A percentile compares a stretch with the other conserved stretches of the same genome.
phyloP scores from a whole-genome alignment of 1,140 invertebrate genomes.

The Drosophila orosa region DNA sequence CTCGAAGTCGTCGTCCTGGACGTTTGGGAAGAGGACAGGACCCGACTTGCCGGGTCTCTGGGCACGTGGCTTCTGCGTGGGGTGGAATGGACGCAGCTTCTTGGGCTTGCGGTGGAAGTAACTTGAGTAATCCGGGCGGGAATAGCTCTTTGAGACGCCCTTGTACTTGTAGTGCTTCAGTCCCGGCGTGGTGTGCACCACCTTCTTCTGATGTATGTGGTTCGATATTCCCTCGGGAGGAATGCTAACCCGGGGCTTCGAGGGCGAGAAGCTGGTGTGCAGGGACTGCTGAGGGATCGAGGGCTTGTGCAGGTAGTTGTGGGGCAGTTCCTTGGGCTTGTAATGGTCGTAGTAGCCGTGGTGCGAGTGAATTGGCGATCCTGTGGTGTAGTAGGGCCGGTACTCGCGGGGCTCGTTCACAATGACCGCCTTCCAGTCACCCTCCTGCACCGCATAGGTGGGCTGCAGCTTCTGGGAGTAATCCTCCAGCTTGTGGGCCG shows the following conservation, averaged over 20 bases:
- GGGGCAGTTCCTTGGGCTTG: constrained; percentile 66
- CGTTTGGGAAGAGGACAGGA: constrained; percentile 65
- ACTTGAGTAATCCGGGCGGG: constrained; percentile 71
- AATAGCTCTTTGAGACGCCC: constrained; percentile 53
- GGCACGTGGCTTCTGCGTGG: constrained; percentile 17
- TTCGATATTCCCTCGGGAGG: constrained; percentile 60
- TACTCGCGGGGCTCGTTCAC: constrained; percentile 72
- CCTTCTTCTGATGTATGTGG: constrained; percentile 72
- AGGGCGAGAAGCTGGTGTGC: constrained; percentile 61
- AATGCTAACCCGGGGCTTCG: constrained; percentile 48
- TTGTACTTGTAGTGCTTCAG: constrained; percentile 82
- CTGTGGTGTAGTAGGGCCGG: constrained; percentile 57
- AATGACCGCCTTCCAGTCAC: constrained; percentile 78
- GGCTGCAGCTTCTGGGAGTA: constrained; percentile 57
- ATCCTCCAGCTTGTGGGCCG: constrained; percentile 52
- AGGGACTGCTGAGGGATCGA: constrained; percentile 43
- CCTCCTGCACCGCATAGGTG: constrained; percentile 62
- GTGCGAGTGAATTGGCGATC: constrained; percentile 35
- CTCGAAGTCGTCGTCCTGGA: constrained; percentile 41
- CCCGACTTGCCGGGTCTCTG: constrained; percentile 39
- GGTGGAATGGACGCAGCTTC: constrained; percentile 39
- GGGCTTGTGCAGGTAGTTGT: constrained; percentile 66
- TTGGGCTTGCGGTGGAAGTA: constrained; percentile 81
- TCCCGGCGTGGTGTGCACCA: constrained; percentile 80
- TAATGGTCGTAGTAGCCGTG: constrained; percentile 67